Conservation (phyloP, 2,797 vertebrate species). For the Pseudomugil tenellus region DNA sequence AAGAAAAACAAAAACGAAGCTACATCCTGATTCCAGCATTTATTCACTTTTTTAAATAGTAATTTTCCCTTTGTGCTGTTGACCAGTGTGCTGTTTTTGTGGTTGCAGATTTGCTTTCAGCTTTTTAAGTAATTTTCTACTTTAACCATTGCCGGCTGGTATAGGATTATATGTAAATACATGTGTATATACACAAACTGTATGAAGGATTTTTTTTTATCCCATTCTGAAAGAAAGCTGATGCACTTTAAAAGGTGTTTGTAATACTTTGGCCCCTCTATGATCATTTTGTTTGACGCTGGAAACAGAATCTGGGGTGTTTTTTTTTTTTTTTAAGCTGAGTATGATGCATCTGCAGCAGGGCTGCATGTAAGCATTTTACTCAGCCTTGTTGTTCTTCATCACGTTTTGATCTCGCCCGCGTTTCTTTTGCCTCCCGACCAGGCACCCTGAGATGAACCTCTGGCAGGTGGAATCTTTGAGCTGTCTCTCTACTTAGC, state of each 20-base stretch:
- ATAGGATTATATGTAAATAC: conserved; percentile 58
- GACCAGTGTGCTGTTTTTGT: conserved; percentile 83
- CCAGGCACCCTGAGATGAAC: conserved; percentile 88
- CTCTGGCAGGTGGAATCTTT: conserved; percentile 86
- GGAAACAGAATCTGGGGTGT: conserved; percentile 52
- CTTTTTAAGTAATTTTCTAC: conserved; percentile 76
- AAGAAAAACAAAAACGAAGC: conserved; percentile 68
- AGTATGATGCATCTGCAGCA: conserved; percentile 80
- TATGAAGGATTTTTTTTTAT: conserved; percentile 54
- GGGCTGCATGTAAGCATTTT: conserved; percentile 84
- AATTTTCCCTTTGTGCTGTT: conserved; percentile 84
- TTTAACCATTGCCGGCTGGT: conserved; percentile 70
- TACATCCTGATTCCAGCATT: conserved; percentile 72
- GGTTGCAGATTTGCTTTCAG: conserved; percentile 58
- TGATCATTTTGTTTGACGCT: conserved; percentile 57
- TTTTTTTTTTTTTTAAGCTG: conserved; percentile 54
- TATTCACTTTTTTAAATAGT: conserved; percentile 40
- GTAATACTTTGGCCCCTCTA: conserved; percentile 44
- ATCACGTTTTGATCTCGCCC: conserved; percentile 37
- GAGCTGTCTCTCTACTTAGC: conserved; percentile 87
- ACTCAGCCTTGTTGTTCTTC: conserved; percentile 76
- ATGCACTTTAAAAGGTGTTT: conserved; percentile 75
- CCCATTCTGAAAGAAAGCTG: conserved; percentile 80
- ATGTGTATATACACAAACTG: conserved; percentile 65
- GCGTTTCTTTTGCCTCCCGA: conserved; percentile 68